These are phyloP conservation scores for Zaprionus tsacasi DNA, from an alignment of 1,140 invertebrate genomes.

Conservation along the genomic window DNA sequence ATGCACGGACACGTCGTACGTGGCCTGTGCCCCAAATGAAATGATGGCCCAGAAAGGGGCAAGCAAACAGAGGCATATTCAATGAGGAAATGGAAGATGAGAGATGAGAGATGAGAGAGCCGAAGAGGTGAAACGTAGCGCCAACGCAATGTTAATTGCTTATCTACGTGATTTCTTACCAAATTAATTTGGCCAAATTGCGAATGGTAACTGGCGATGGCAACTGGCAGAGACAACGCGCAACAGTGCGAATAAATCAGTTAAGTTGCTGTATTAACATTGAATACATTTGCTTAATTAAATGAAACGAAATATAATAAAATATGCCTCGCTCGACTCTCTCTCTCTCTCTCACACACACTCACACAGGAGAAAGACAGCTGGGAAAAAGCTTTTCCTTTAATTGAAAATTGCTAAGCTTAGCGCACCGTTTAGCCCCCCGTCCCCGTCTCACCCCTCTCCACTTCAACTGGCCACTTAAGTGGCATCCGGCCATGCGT, in stretches of 20 bases:
- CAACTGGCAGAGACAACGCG: conserved; percentile 30
- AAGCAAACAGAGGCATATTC: not conserved
- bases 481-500: conserved; percentile 19
- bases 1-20: conserved; percentile 69
- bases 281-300: conserved; percentile 82
- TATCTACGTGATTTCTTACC: conserved; percentile 84
- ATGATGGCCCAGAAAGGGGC: conserved; percentile 24
- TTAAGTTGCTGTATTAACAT: conserved; percentile 82
- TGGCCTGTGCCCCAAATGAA: conserved; percentile 69
- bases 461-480: not conserved
- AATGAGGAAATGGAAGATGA: conserved; percentile 4
- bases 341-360: not conserved
- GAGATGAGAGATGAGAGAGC: not conserved
- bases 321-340: conserved; percentile 31
- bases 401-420: conserved; percentile 68
- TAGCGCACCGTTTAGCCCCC: conserved; percentile 3
- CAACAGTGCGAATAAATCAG: conserved; percentile 65
- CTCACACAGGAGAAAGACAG: not conserved
- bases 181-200: conserved; percentile 83
- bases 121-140: conserved; percentile 18
- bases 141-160: conserved; percentile 80
- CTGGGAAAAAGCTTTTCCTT: conserved; percentile 67
- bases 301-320: conserved; percentile 56
- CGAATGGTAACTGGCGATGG: conserved; percentile 46
- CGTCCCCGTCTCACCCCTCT: no score